phyloP scores from a whole-genome alignment of 2,113 vertebrate genomes.

The Petroica traversi region DNA sequence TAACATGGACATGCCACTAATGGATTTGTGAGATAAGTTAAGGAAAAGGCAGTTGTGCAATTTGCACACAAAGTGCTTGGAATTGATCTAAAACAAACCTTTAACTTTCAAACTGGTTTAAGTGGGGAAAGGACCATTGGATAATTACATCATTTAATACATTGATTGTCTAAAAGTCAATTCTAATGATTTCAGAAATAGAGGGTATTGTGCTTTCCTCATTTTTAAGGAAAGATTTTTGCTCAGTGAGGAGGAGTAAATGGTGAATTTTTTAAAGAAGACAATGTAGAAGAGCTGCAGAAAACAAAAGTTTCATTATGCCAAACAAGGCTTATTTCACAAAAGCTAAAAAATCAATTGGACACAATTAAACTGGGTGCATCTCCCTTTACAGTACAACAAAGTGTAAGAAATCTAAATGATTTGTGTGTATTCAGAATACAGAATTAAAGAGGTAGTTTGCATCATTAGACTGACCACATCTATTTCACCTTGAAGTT shows the following conservation, averaged over 20 bases:
- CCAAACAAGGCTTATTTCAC: constrained; percentile 86
- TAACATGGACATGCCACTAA: constrained; percentile 15
- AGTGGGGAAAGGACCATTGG: constrained; percentile 80
- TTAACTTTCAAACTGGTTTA: constrained; percentile 89
- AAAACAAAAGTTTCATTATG: constrained; percentile 95
- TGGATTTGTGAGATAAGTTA: constrained; percentile 86
- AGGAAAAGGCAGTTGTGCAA: constrained; percentile 82
- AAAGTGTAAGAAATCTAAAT: constrained; percentile 56
- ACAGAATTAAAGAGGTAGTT: constrained; percentile 21
- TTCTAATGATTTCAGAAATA: constrained; percentile 87
- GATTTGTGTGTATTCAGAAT: constrained; percentile 40
- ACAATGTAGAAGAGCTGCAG: constrained; percentile 82
- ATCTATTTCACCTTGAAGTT: neutral
- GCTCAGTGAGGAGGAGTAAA: constrained; percentile 60
- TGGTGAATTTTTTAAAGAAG: constrained; percentile 65
- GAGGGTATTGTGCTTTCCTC: constrained; percentile 80
- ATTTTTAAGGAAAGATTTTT: constrained; percentile 79
- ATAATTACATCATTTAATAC: constrained; percentile 92
- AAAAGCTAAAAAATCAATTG: constrained; percentile 82
- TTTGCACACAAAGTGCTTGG: constrained; percentile 87
- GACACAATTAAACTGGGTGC: constrained; percentile 85
- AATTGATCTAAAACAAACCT: constrained; percentile 90
- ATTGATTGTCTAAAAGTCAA: constrained; percentile 88
- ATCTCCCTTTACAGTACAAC: constrained; percentile 62
- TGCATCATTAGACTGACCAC: neutral